Evolutionary conservation across 1,140 invertebrate genomes (phyloP), one percentile per base, ranked within the genome.

Genomic region (Parapsyche elsis): DNA sequence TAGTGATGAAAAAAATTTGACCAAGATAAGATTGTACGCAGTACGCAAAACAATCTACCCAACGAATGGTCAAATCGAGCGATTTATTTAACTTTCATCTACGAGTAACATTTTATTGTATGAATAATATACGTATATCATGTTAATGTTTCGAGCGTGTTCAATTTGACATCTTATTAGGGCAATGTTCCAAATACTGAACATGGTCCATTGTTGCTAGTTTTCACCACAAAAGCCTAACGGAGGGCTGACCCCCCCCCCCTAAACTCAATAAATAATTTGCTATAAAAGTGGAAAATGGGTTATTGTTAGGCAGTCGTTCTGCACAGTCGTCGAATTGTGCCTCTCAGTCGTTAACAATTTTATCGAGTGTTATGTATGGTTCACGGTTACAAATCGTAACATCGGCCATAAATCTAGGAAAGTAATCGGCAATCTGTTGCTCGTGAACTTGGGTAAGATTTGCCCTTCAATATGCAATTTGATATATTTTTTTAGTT

Each of bases 101-200:
- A n/a, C n/a, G n/a, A 46, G 45, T 12, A 53, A 14, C 10, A 53
- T 53, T 53, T 53, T 1, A 53, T 16, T 10, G 10, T 14, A 12
- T 10, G 16, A 53, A 53, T 53, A 53, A 53, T 53, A 53, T 53
- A 4, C 49, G 49, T 53, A 53, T 53, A 53, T 53, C 49, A 53
- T 16, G 12, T 53, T 53, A 14, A 53, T 53, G 49, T 53, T 53
- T 12, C 16, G 16, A 53, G 16, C 49, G 49, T 53, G 49, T 53
- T 53, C 16, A 53, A 53, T 53, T 5, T 53, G 49, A 53, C 49
- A 53, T 53, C 49, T 53, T 53, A 53, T 53, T 53, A 53, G 49
- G 49, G 49, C 49, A 53, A 2, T 53, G 49, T 53, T 53, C 49
- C 49, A 53, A 38, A 38, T 38, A 38, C 30, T 4, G 30, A 38